A percentile compares a stretch with the other conserved stretches of the same genome.
Evolutionary conservation across 2,797 vertebrate species (phyloP).

Genomic region (Myotis pilosus): DNA sequence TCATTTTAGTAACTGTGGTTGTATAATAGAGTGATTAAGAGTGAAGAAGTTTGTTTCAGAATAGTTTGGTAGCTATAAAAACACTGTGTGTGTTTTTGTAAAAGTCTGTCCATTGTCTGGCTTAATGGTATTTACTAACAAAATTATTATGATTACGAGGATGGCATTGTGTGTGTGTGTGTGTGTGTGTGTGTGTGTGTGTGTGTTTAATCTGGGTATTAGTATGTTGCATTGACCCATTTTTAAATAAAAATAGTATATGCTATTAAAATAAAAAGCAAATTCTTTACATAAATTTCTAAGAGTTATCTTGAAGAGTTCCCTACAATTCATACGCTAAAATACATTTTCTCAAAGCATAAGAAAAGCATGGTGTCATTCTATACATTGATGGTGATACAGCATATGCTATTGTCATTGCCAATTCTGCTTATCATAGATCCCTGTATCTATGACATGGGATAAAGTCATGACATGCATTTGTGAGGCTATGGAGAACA

Average conservation of each 20-base stretch:
- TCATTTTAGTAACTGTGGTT: not conserved
- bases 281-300: not conserved
- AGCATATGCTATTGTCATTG: not conserved
- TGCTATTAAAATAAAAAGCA: not conserved
- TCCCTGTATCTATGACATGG: not conserved
- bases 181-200: not conserved
- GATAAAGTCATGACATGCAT: not conserved
- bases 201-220: not conserved
- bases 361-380: not conserved
- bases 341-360: not conserved
- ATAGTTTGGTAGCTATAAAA: slow-evolving; percentile 29
- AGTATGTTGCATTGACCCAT: not conserved
- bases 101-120: not conserved
- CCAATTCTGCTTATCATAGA: not conserved
- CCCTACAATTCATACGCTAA: not conserved
- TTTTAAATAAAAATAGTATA: not conserved
- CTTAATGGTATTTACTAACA: not conserved
- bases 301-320: not conserved
- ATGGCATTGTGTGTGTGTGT: not conserved
- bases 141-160: not conserved
- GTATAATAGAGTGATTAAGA: not conserved
- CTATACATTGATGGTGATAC: not conserved
- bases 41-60: slow-evolving; percentile 12
- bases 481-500: not conserved
- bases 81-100: not conserved